These are phyloP conservation scores for Xenopus laevis DNA, from an alignment of 2,113 vertebrate species.

Conservation along the genomic window DNA sequence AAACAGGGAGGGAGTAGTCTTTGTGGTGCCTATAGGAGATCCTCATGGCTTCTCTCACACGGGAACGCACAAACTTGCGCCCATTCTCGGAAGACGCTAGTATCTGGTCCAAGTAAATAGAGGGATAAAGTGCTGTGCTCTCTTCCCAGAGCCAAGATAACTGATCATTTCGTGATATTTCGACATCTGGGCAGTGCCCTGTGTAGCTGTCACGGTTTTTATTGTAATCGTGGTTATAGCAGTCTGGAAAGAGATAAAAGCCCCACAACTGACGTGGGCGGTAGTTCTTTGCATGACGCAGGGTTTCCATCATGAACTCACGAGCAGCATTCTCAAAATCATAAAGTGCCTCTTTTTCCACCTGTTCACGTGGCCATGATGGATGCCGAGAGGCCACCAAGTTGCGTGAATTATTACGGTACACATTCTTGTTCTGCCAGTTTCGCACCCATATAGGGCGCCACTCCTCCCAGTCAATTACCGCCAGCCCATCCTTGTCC, in stretches of 20 bases:
- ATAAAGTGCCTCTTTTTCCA: constrained; percentile 74
- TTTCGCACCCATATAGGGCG: constrained; percentile 91
- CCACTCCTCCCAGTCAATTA: constrained; percentile 98
- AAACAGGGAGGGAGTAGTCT: constrained; percentile 78
- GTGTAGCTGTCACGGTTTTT: constrained; percentile 84
- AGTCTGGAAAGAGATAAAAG: constrained; percentile 95
- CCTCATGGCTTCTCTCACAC: constrained; percentile 86
- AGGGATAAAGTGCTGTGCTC: constrained; percentile 88
- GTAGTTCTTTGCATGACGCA: constrained; percentile 74
- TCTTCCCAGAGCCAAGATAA: constrained; percentile 89
- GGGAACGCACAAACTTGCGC: constrained; percentile 85
- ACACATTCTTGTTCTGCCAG: constrained; percentile 85
- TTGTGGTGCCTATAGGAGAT: constrained; percentile 75
- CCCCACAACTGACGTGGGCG: constrained; percentile 91
- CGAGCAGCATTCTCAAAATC: constrained; percentile 84
- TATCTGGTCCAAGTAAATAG: constrained; percentile 77
- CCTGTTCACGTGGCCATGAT: constrained; percentile 53
- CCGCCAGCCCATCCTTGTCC: constrained; percentile 71
- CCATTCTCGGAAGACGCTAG: constrained; percentile 74
- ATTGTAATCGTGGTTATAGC: constrained; percentile 92
- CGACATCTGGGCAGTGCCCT: constrained; percentile 86
- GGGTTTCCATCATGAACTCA: constrained; percentile 81
- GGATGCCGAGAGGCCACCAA: constrained; percentile 70
- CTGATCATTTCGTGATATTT: constrained; percentile 80
- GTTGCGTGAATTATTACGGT: constrained; percentile 70